These are phyloP conservation scores for Azorinus chamasolen DNA, from an alignment of 2,888 invertebrate genomes.

Conservation along the genomic window DNA sequence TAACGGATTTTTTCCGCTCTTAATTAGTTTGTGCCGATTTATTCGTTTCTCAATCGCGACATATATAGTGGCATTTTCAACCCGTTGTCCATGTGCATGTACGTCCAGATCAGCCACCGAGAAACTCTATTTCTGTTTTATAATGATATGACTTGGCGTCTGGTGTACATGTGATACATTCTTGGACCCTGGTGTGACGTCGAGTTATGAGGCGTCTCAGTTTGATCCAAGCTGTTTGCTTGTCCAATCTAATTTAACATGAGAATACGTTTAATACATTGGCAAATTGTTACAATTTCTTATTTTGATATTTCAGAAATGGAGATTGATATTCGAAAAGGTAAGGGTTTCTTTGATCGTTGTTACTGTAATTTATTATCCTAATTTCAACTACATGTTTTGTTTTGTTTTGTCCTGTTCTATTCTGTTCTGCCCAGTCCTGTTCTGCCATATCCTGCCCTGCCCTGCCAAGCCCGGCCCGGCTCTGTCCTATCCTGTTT, in stretches of 20 bases:
- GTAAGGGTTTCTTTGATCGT: slow-evolving; percentile 13
- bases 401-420: background rate
- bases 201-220: background rate
- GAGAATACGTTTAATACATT: too few species aligned
- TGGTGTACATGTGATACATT: too few species aligned
- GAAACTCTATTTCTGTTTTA: too few species aligned
- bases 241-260: too few species aligned
- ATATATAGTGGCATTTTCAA: too few species aligned
- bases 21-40: too few species aligned
- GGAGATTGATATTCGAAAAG: slow-evolving; percentile 57
- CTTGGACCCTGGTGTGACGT: background rate
- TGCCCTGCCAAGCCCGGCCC: background rate
- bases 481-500: background rate
- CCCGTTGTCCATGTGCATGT: too few species aligned
- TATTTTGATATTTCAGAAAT: slow-evolving; percentile 54
- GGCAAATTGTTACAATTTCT: too few species aligned
- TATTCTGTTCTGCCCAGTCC: background rate
- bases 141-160: too few species aligned
- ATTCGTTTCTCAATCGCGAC: too few species aligned
- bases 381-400: background rate
- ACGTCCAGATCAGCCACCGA: too few species aligned
- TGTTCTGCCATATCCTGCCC: background rate
- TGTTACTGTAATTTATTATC: background rate
- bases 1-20: too few species aligned
- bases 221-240: background rate